These are phyloP conservation scores for Frankliniella intonsa DNA, from an alignment of 2,888 invertebrate species.

Conservation along the genomic window DNA sequence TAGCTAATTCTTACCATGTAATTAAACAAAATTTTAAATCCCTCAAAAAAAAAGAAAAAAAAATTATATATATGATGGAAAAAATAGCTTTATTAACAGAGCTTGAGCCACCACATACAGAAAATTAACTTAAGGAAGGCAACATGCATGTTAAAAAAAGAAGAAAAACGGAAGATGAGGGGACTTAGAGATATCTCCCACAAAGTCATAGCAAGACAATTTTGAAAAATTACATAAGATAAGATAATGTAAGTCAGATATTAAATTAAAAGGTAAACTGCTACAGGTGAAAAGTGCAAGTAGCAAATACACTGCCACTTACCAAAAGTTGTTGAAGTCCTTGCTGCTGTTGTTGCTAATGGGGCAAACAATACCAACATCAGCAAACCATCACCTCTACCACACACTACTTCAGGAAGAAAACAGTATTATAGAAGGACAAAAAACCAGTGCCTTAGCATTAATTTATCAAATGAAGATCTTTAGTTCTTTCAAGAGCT, in stretches of 20 bases:
- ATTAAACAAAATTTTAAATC: not conserved
- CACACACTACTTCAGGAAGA: constrained; percentile 45
- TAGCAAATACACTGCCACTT: constrained; percentile 53
- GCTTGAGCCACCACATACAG: too few relatives aligned
- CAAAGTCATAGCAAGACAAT: constrained; percentile 35
- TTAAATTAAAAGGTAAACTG: too few relatives aligned
- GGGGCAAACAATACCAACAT: constrained; percentile 24
- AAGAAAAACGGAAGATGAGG: too few relatives aligned
- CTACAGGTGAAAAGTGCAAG: not conserved
- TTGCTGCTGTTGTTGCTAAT: constrained; percentile 84
- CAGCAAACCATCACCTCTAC: constrained; percentile 26
- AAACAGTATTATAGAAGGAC: constrained; percentile 38
- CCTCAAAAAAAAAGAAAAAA: not conserved
- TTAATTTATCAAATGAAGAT: not conserved
- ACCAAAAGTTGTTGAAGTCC: constrained; percentile 89
- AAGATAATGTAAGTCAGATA: not conserved
- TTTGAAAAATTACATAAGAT: not conserved
- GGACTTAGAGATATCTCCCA: too few relatives aligned
- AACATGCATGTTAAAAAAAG: too few relatives aligned
- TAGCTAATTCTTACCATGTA: not conserved
- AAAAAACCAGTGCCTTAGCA: constrained; percentile 29
- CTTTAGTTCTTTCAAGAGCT: too few relatives aligned
- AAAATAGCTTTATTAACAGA: too few relatives aligned
- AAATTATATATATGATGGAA: not conserved
- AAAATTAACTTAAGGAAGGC: too few relatives aligned